A percentile compares a stretch with the other conserved stretches of the same genome.
Conservation (phyloP, 1,140 invertebrate genomes). For the Leguminivora glycinivorella region DNA sequence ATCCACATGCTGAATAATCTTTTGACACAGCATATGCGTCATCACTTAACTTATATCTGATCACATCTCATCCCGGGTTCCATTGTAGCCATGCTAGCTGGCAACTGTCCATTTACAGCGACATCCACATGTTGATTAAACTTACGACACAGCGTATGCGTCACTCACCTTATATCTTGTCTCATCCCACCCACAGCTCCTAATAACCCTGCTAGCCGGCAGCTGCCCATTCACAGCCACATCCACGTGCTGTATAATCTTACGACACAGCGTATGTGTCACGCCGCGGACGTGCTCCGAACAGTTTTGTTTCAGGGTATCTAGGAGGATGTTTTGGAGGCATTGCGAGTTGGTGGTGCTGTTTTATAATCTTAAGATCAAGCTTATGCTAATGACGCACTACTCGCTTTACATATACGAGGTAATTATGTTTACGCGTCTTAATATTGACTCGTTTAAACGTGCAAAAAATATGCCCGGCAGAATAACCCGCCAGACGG, state of each 20-base stretch:
- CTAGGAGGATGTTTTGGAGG: constrained; percentile 79
- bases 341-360: constrained; percentile 86
- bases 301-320: constrained; percentile 83
- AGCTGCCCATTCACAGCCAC: constrained; percentile 88
- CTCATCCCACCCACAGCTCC: constrained; percentile 85
- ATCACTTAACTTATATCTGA: constrained; percentile 59
- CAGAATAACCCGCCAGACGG: too few relatives aligned
- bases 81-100: neutral
- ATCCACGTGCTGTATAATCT: constrained; percentile 77
- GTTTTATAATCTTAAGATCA: too few relatives aligned
- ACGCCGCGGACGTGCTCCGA: constrained; percentile 76
- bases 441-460: too few relatives aligned
- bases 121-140: constrained; percentile 52
- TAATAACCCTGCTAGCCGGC: constrained; percentile 85
- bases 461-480: too few relatives aligned
- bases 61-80: neutral
- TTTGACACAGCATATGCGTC: neutral
- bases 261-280: constrained; percentile 43
- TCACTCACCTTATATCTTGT: neutral
- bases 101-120: neutral
- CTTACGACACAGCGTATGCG: neutral
- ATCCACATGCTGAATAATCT: neutral
- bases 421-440: too few relatives aligned
- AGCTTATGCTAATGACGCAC: too few relatives aligned
- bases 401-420: too few relatives aligned